Evolutionary conservation across 2,888 invertebrate species (phyloP).

Genomic region (Netelia virgata): DNA sequence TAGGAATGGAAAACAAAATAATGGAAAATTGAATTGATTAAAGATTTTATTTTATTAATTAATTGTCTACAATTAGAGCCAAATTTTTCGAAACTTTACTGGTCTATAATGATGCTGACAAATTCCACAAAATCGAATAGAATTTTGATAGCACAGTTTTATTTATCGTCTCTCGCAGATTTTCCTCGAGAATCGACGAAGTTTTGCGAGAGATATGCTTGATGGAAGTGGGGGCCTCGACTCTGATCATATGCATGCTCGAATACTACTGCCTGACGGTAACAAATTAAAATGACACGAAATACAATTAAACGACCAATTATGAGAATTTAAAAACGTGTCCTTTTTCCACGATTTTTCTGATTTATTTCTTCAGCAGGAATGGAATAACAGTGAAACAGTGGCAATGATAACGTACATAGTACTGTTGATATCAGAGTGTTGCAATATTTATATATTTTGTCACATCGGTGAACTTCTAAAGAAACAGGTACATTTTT

Average conservation of each 20-base stretch:
- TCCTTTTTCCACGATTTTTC: neutral
- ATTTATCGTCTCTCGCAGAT: conserved; percentile 67
- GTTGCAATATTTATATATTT: conserved; percentile 57
- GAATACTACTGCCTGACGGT: conserved; percentile 79
- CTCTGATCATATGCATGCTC: conserved; percentile 79
- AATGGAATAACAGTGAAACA: conserved; percentile 43
- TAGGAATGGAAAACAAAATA: neutral
- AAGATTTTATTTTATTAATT: no score
- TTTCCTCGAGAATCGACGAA: conserved; percentile 74
- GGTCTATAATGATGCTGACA: no score
- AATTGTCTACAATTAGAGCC: neutral
- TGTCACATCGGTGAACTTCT: conserved; percentile 74
- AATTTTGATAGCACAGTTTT: no score
- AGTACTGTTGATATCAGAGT: conserved; percentile 33
- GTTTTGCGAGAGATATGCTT: conserved; percentile 77
- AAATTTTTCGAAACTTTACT: neutral
- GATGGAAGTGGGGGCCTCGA: conserved; percentile 77
- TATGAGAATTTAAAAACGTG: neutral
- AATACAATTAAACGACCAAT: neutral
- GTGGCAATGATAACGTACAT: conserved; percentile 47
- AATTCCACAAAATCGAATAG: no score
- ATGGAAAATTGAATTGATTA: no score
- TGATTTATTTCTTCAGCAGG: conserved; percentile 27
- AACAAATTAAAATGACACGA: conserved; percentile 22
- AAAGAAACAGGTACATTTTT: conserved; percentile 73